phyloP scores from a whole-genome alignment of 2,888 invertebrate genomes.

The Eurytoma californica region DNA sequence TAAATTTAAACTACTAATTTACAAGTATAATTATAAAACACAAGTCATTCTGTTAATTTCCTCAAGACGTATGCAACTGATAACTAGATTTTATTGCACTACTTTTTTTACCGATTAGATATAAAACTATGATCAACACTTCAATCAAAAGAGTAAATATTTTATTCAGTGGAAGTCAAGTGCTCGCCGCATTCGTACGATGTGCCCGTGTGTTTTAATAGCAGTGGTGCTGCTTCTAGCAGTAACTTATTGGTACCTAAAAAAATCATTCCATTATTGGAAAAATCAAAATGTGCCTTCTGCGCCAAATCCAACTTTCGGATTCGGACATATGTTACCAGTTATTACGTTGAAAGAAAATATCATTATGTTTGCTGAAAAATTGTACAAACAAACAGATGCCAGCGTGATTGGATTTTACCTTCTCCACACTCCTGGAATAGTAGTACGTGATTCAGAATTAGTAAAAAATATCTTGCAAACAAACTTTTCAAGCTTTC shows the following conservation, averaged over 20 bases:
- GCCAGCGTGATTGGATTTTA: constrained; percentile 52
- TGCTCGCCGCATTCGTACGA: neutral
- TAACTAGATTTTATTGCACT: too few species aligned
- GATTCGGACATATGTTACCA: constrained; percentile 45
- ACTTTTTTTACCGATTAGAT: too few species aligned
- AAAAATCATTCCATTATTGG: constrained; percentile 48
- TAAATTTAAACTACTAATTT: too few species aligned
- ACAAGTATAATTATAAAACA: too few species aligned
- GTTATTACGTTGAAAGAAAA: constrained; percentile 37
- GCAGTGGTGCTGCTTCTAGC: neutral
- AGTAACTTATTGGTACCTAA: constrained; percentile 52
- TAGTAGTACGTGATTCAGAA: constrained; percentile 64
- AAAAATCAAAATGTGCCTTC: constrained; percentile 45
- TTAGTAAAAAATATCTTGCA: constrained; percentile 63
- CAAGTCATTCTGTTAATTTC: too few species aligned
- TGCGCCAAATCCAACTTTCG: constrained; percentile 31
- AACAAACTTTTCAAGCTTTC: constrained; percentile 64
- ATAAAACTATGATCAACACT: too few species aligned
- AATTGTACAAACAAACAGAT: constrained; percentile 31
- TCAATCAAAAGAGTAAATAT: too few species aligned
- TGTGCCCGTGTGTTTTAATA: neutral
- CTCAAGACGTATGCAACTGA: too few species aligned
- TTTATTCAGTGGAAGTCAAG: neutral
- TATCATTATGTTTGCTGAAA: constrained; percentile 6
- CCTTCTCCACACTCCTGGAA: constrained; percentile 52